These are phyloP conservation scores for Hyppa rectilinea DNA, from an alignment of 2,888 invertebrate species.

Conservation along the genomic window DNA sequence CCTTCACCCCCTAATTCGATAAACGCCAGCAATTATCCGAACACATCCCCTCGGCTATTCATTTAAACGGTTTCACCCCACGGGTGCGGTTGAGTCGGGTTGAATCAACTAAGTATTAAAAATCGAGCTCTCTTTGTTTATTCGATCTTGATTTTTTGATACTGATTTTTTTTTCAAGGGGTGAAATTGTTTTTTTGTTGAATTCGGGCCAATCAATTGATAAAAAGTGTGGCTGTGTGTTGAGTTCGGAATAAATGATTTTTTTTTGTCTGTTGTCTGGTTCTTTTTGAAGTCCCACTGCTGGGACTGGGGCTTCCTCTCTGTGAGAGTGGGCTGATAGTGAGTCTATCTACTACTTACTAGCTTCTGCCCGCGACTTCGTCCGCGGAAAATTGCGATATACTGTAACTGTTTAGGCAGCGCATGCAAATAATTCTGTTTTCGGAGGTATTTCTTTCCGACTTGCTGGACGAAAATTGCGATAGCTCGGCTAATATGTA, in stretches of 20 bases:
- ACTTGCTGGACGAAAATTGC: no score
- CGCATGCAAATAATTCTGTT: no score
- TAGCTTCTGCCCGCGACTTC: no score
- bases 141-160: slow-evolving; percentile 50
- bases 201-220: not conserved
- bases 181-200: not conserved
- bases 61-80: slow-evolving; percentile 61
- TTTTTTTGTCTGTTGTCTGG: no score
- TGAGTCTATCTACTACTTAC: no score
- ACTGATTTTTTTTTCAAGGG: slow-evolving; percentile 24
- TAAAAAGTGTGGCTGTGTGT: not conserved
- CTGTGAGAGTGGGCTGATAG: no score
- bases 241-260: not conserved
- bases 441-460: no score
- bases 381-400: no score
- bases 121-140: slow-evolving; percentile 38
- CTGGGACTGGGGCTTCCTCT: no score
- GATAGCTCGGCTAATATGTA: no score
- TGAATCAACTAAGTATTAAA: slow-evolving; percentile 50
- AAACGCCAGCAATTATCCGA: slow-evolving; percentile 70
- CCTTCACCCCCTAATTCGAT: slow-evolving; percentile 67
- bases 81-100: slow-evolving; percentile 52
- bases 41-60: slow-evolving; percentile 56
- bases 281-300: no score
- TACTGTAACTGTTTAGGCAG: no score